These are phyloP conservation scores for Ferrisia virgata DNA, from an alignment of 2,888 invertebrate species.

Conservation along the genomic window DNA sequence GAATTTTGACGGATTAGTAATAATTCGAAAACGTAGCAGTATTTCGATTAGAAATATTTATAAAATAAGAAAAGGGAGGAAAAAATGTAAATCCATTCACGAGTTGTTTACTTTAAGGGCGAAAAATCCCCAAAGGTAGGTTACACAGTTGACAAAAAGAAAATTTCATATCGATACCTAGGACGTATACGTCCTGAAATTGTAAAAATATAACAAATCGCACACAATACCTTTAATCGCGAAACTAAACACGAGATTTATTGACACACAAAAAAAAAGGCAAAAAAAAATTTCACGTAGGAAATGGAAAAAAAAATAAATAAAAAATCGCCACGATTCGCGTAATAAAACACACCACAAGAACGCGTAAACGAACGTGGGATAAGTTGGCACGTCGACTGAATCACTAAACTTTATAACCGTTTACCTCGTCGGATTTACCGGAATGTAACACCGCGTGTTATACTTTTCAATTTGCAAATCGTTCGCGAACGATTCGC, in stretches of 20 bases:
- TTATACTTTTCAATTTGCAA: background rate
- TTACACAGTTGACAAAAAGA: background rate
- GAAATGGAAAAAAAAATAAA: background rate
- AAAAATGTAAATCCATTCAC: background rate
- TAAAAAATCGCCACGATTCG: background rate
- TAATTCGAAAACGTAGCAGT: background rate
- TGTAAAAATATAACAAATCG: background rate
- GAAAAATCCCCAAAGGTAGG: background rate
- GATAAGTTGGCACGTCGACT: background rate
- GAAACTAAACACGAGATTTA: background rate
- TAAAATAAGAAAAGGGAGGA: background rate
- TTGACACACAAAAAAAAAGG: background rate
- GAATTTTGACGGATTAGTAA: background rate
- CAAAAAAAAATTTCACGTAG: background rate
- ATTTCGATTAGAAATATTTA: background rate
- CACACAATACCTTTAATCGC: background rate
- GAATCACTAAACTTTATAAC: background rate
- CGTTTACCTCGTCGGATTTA: background rate
- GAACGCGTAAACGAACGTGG: background rate
- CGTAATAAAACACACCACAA: background rate
- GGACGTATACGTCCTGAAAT: too few relatives aligned
- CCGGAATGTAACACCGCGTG: constrained; percentile 17
- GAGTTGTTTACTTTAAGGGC: background rate
- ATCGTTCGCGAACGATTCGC: constrained; percentile 19
- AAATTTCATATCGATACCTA: background rate